Percentiles rank a stretch among this genome's conserved stretches.
These are phyloP conservation scores for Rallus crepitans DNA, from an alignment of 2,797 vertebrate genomes.

Conservation along the genomic window DNA sequence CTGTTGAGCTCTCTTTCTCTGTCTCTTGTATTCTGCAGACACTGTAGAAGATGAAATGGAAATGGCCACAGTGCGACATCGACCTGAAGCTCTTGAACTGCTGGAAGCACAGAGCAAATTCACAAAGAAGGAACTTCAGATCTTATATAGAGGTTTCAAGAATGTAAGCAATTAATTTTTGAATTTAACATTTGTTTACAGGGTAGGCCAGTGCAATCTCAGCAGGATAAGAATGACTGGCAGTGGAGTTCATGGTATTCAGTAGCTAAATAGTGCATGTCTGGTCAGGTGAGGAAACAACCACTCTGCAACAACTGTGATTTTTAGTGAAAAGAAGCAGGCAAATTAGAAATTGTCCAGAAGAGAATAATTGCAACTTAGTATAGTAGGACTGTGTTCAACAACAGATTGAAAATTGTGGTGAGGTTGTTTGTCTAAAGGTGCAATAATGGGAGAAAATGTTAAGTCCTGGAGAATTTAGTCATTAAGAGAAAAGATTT, in stretches of 20 bases:
- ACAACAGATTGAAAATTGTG: neutral
- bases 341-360: neutral
- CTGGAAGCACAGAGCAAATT: constrained; percentile 96
- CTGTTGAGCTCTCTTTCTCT: constrained; percentile 17
- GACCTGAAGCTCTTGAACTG: constrained; percentile 94
- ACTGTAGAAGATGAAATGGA: constrained; percentile 99
- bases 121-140: constrained; percentile 98
- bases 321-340: neutral
- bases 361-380: neutral
- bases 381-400: neutral
- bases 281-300: neutral
- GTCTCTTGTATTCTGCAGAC: constrained; percentile 82
- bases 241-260: neutral
- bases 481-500: neutral
- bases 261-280: neutral
- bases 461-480: neutral
- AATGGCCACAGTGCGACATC: constrained; percentile 94
- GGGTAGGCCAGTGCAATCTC: neutral
- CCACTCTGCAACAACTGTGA: neutral
- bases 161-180: constrained; percentile 86
- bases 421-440: neutral
- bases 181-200: neutral
- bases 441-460: neutral
- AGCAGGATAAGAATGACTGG: neutral
- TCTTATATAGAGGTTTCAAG: constrained; percentile 98